Evolutionary conservation across 2,888 invertebrate genomes (phyloP).

Genomic region (Magallana nippona): DNA sequence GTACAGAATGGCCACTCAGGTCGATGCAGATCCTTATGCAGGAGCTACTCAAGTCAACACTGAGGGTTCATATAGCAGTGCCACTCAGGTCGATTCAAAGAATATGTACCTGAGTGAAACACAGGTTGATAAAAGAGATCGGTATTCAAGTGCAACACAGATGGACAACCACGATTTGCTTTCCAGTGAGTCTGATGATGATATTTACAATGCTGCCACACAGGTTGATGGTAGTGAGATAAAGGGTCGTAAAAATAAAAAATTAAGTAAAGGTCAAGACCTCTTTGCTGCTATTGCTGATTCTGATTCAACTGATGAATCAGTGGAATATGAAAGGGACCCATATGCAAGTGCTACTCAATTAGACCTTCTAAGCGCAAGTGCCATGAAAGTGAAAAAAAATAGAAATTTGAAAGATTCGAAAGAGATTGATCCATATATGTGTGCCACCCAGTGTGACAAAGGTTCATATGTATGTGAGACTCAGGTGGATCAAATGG

Average conservation of each 20-base stretch:
- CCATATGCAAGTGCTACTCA: background rate
- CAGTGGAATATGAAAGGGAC: background rate
- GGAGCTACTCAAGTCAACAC: background rate
- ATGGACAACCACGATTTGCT: background rate
- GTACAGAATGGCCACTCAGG: background rate
- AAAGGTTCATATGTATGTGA: slow-evolving; percentile 14
- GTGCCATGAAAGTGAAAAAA: too few species aligned
- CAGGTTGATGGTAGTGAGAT: background rate
- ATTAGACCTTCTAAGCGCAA: background rate
- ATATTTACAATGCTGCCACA: slow-evolving; percentile 33
- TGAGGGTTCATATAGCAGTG: background rate
- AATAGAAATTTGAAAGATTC: background rate
- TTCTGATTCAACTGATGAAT: too few species aligned
- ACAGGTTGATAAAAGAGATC: background rate
- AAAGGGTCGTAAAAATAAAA: background rate
- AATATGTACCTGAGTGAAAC: background rate
- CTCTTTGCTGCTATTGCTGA: too few species aligned
- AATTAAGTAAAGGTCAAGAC: background rate
- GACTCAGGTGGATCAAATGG: slow-evolving; percentile 11
- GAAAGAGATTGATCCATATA: background rate
- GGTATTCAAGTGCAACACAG: too few species aligned
- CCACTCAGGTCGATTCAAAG: background rate
- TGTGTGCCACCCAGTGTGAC: background rate
- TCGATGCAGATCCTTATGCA: background rate
- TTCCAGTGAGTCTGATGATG: slow-evolving; percentile 18